Conservation (phyloP, 2,888 invertebrate species). For the Neuroscelio doddi region DNA sequence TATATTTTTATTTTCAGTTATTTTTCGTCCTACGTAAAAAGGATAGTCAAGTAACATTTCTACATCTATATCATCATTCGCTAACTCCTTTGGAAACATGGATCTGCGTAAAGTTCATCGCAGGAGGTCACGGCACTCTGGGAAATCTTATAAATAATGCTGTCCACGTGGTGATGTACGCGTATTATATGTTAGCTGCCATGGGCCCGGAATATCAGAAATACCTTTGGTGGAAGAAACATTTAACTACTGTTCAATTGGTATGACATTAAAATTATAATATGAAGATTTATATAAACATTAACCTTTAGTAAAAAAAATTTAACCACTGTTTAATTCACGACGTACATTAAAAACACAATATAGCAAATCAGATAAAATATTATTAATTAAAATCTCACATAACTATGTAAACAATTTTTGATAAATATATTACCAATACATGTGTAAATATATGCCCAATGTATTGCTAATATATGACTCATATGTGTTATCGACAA, state of each 20-base stretch:
- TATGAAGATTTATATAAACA: too few species aligned
- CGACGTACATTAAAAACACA: too few species aligned
- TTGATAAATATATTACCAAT: too few species aligned
- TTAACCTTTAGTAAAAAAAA: too few species aligned
- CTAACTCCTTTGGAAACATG: constrained; percentile 85
- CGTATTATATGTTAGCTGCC: constrained; percentile 89
- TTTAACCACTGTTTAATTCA: too few species aligned
- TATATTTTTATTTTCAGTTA: constrained; percentile 70
- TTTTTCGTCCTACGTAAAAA: constrained; percentile 91
- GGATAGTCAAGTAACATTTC: constrained; percentile 86
- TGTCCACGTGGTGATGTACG: constrained; percentile 91
- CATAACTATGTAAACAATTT: too few species aligned
- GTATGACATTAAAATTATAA: constrained; percentile 74
- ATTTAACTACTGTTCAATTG: constrained; percentile 87
- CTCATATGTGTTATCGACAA: too few species aligned
- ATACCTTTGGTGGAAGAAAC: constrained; percentile 93
- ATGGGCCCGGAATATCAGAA: constrained; percentile 90
- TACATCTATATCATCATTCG: constrained; percentile 90
- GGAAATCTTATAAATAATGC: constrained; percentile 89
- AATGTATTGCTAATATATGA: too few species aligned
- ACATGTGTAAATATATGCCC: too few species aligned
- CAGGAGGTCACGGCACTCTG: constrained; percentile 91
- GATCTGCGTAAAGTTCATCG: constrained; percentile 84
- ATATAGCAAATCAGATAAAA: too few species aligned
- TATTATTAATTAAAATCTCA: too few species aligned